A percentile compares a stretch with the other conserved stretches of the same genome.
Evolutionary conservation across 2,797 vertebrate genomes (phyloP).

Genomic region (Luscinia megarhynchos): DNA sequence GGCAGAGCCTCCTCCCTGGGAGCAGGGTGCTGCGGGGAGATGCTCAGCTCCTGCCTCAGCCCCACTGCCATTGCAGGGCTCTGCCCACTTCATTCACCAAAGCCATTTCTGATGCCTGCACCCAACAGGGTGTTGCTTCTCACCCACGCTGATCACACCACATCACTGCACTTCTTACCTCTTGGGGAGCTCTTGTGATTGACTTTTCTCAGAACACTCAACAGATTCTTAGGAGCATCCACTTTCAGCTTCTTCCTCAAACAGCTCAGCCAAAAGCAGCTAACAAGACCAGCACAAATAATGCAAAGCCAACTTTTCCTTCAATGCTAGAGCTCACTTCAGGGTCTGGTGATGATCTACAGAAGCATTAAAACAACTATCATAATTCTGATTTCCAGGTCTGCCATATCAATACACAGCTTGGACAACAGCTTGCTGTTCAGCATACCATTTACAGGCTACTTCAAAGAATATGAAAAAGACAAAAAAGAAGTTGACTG

Average conservation of each 20-base stretch:
- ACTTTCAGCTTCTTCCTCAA: neutral
- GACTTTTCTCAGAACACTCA: neutral
- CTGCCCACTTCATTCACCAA: neutral
- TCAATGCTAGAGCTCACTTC: neutral
- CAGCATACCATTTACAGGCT: neutral
- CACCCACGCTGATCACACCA: neutral
- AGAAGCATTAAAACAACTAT: neutral
- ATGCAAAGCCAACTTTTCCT: neutral
- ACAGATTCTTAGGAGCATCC: neutral
- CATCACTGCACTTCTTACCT: neutral
- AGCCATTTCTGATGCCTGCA: neutral
- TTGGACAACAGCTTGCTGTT: neutral
- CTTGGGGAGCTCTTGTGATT: neutral
- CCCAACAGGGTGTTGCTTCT: neutral
- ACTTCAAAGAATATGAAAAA: neutral
- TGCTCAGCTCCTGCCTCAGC: neutral
- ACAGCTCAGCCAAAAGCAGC: neutral
- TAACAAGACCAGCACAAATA: neutral
- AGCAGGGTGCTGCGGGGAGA: neutral
- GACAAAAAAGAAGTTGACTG: neutral
- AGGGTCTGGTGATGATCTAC: neutral
- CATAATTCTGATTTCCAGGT: neutral
- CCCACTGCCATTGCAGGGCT: rapidly evolving
- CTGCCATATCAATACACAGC: neutral
- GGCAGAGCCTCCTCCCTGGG: neutral